phyloP scores from a whole-genome alignment of 2,797 vertebrate species.

The Anableps anableps region DNA sequence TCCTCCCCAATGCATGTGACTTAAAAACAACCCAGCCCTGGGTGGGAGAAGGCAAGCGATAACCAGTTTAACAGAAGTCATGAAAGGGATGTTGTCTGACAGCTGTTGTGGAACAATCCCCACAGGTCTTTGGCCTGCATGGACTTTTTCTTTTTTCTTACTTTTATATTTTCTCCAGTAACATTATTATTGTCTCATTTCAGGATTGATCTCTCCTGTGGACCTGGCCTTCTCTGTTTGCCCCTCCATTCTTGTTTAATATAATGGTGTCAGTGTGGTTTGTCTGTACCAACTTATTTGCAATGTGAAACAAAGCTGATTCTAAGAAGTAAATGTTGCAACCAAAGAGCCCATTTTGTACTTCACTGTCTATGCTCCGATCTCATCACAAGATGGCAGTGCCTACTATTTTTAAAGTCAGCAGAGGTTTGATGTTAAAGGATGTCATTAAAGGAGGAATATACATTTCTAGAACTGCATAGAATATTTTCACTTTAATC shows the following conservation, averaged over 20 bases:
- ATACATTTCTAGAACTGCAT: not conserved
- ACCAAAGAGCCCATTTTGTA: not conserved
- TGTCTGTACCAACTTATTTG: not conserved
- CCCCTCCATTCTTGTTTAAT: conserved; percentile 4
- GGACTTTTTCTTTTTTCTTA: conserved; percentile 15
- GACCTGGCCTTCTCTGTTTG: conserved; percentile 6
- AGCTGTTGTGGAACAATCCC: not conserved
- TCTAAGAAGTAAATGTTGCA: conserved; percentile 29
- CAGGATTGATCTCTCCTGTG: conserved; percentile 53
- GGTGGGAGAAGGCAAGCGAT: not conserved
- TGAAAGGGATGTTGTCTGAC: conserved; percentile 5
- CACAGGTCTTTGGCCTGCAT: not conserved
- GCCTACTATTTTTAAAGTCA: not conserved
- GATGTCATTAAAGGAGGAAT: not conserved
- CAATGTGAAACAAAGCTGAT: conserved; percentile 6
- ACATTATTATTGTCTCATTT: conserved; percentile 54
- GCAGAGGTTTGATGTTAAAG: not conserved
- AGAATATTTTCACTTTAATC: not conserved
- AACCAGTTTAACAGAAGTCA: conserved; percentile 7
- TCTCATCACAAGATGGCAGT: conserved; percentile 56
- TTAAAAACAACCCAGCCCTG: not conserved
- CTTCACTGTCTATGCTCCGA: not conserved
- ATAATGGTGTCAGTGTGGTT: not conserved
- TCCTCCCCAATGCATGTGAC: not conserved
- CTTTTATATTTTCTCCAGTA: conserved; percentile 9